phyloP scores from a whole-genome alignment of 2,797 vertebrate species.

The Parauchenoglanis punctatus region DNA sequence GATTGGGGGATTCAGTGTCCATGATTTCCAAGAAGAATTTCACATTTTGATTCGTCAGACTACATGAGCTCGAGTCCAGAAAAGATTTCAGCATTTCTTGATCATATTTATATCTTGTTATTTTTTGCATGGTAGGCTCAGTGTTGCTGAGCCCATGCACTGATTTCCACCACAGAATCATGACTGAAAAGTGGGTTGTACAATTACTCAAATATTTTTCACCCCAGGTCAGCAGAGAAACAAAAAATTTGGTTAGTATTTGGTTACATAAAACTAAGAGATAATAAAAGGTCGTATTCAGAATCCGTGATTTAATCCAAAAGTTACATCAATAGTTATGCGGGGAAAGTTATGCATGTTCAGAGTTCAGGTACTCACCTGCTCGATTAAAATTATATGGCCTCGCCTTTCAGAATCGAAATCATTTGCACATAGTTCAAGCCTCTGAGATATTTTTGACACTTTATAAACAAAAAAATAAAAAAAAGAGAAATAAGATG shows the following conservation, averaged over 20 bases:
- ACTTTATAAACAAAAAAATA: neutral
- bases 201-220: no score
- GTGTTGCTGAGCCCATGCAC: no score
- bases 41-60: no score
- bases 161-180: no score
- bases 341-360: neutral
- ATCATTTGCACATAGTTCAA: neutral
- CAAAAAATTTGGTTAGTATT: neutral
- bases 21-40: no score
- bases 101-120: no score
- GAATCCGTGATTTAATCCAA: neutral
- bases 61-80: no score
- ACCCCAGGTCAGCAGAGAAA: no score
- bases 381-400: neutral
- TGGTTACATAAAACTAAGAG: neutral
- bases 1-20: no score
- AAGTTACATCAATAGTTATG: neutral
- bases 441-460: neutral
- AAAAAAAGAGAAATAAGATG: neutral
- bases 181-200: no score
- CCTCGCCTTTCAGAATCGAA: neutral
- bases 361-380: neutral
- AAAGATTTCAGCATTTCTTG: no score
- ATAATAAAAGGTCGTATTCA: neutral
- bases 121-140: no score